These are phyloP conservation scores for Ceyx melanurus DNA, from an alignment of 2,113 vertebrate genomes.

Conservation along the genomic window DNA sequence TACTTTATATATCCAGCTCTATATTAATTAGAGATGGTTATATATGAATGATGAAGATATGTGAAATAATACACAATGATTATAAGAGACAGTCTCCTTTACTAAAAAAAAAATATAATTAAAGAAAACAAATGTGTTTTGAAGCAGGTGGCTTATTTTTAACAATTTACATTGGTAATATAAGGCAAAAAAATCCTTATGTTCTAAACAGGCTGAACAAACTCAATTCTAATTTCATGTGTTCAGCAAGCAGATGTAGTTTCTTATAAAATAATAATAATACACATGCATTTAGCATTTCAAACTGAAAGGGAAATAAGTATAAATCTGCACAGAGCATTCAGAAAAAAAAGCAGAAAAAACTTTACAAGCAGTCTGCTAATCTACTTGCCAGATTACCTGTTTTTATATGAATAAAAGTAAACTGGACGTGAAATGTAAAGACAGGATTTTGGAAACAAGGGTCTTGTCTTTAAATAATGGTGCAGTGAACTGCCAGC, in stretches of 20 bases:
- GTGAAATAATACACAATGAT: not conserved
- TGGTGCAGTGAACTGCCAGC: not conserved
- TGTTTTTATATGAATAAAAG: not conserved
- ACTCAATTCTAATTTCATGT: not conserved
- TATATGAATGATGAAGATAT: not conserved
- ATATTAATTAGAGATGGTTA: not conserved
- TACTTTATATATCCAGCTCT: not conserved
- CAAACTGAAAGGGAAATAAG: not conserved
- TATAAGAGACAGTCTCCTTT: not conserved
- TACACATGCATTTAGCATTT: not conserved
- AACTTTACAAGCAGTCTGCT: not conserved
- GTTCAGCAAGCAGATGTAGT: not conserved
- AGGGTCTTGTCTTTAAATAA: not conserved
- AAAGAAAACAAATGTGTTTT: not conserved
- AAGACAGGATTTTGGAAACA: constrained; percentile 2
- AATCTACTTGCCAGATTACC: not conserved
- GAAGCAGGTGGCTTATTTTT: not conserved
- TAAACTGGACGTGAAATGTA: not conserved
- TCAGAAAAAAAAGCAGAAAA: not conserved
- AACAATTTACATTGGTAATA: not conserved
- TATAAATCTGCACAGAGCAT: not conserved
- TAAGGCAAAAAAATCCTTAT: not conserved
- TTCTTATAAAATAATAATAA: not conserved
- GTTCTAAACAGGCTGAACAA: not conserved
- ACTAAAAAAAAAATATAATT: not conserved